These are phyloP conservation scores for Penaeus monodon DNA, from an alignment of 2,888 invertebrate species.

Conservation along the genomic window DNA sequence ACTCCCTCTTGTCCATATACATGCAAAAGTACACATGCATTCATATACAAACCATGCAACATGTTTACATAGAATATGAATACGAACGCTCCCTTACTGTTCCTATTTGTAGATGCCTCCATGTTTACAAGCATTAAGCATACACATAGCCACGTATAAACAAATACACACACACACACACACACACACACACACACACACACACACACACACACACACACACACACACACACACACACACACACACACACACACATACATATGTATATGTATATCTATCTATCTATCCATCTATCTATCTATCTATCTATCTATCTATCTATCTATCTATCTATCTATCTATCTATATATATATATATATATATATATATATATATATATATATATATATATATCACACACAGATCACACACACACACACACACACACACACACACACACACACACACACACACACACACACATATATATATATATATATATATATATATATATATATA, in stretches of 20 bases:
- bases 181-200: neutral
- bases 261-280: neutral
- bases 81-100: neutral
- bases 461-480: neutral
- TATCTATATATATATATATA: neutral
- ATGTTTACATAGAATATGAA: neutral
- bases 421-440: neutral
- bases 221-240: neutral
- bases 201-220: neutral
- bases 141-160: neutral
- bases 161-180: neutral
- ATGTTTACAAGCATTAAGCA: neutral
- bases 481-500: neutral
- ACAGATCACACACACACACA: too few relatives aligned
- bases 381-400: too few relatives aligned
- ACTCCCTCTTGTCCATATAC: neutral
- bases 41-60: neutral
- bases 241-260: neutral
- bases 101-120: neutral
- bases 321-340: neutral
- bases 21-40: neutral
- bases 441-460: neutral
- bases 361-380: neutral
- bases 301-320: neutral
- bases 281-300: neutral